Evolutionary conservation across 2,797 vertebrate species (phyloP).

Genomic region (Characodon lateralis): DNA sequence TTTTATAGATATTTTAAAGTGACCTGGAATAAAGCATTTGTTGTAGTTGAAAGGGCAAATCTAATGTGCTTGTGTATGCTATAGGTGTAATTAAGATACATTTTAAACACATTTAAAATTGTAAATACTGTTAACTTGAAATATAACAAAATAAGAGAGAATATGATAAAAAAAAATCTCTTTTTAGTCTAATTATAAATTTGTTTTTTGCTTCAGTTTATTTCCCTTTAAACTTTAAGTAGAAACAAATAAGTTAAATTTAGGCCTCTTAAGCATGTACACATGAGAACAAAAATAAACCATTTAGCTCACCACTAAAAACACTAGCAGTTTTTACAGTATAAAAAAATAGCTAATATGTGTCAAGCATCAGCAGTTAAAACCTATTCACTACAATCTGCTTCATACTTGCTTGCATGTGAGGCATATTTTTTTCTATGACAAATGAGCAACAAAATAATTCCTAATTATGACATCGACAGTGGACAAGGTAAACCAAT

Average conservation of each 20-base stretch:
- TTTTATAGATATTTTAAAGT: background rate
- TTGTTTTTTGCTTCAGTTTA: background rate
- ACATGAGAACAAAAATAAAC: background rate
- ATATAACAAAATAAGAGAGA: background rate
- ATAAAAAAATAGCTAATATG: background rate
- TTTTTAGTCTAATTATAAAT: background rate
- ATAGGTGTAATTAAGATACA: background rate
- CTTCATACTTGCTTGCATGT: background rate
- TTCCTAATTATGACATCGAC: background rate
- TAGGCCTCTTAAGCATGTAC: background rate
- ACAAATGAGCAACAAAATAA: background rate
- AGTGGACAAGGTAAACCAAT: background rate
- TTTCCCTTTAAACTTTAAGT: background rate
- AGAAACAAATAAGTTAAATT: background rate
- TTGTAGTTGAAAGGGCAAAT: background rate
- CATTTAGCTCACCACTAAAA: background rate
- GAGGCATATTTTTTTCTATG: background rate
- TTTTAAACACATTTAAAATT: background rate
- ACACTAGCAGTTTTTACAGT: background rate
- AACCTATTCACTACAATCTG: background rate
- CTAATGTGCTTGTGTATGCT: background rate
- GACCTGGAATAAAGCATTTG: background rate
- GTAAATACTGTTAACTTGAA: background rate
- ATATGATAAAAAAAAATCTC: background rate
- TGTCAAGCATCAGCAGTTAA: background rate